phyloP scores from a whole-genome alignment of 2,113 vertebrate genomes.

The Hemichromis elongatus region DNA sequence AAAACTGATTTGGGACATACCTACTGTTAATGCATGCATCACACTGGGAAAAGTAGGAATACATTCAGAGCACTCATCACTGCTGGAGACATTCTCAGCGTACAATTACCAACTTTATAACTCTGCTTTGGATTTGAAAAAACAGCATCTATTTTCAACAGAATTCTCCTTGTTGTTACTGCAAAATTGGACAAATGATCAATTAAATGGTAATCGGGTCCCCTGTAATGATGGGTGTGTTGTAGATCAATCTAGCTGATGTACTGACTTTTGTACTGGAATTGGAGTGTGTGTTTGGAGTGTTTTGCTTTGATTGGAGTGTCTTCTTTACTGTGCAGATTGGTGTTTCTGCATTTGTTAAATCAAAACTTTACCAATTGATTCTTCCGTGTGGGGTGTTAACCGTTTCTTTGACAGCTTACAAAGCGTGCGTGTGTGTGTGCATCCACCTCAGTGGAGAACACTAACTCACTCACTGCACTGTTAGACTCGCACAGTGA shows the following conservation, averaged over 20 bases:
- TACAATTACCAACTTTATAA: neutral
- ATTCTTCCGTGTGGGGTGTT: neutral
- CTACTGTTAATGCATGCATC: conserved; percentile 23
- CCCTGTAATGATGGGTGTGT: conserved; percentile 24
- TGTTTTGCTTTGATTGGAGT: conserved; percentile 37
- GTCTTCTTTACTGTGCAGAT: neutral
- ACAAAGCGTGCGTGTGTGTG: neutral
- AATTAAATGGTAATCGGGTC: conserved; percentile 3
- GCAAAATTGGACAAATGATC: neutral
- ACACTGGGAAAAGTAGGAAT: neutral
- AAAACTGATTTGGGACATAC: conserved; percentile 25
- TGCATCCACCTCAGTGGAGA: neutral
- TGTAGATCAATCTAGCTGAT: neutral
- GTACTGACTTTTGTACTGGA: neutral
- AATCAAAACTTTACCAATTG: neutral
- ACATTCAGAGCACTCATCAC: conserved; percentile 14
- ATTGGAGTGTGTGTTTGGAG: conserved; percentile 33
- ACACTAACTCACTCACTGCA: neutral
- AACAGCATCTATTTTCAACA: neutral
- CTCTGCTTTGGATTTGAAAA: neutral
- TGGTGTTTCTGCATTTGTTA: neutral
- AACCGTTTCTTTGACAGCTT: neutral
- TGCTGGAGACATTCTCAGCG: conserved; percentile 20
- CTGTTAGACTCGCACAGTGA: neutral
- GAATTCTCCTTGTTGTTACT: neutral